Conservation (phyloP, 35 echinoderm and acorn worm genomes). For the Holothuria glaberrima region DNA sequence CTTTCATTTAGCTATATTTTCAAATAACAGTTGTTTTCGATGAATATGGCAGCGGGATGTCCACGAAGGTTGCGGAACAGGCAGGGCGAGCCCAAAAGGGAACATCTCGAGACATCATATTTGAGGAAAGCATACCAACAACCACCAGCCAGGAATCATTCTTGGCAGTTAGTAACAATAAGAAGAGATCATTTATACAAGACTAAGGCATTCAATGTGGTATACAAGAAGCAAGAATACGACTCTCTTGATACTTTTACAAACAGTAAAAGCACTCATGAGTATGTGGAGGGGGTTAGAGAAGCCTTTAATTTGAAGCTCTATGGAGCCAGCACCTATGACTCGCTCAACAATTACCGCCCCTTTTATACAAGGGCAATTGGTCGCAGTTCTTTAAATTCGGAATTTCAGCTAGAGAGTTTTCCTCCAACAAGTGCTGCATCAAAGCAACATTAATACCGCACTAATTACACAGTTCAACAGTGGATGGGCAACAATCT, state of each 20-base stretch:
- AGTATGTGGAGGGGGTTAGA: no score
- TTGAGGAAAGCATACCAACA: not conserved
- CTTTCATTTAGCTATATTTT: no score
- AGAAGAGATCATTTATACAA: no score
- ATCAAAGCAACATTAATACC: slow-evolving; percentile 6
- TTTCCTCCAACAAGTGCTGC: not conserved
- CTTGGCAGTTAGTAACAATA: no score
- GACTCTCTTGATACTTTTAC: no score
- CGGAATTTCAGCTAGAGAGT: slow-evolving; percentile 12
- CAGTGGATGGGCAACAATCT: slow-evolving; percentile 14
- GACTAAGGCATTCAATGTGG: no score
- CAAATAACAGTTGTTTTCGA: slow-evolving; percentile 25
- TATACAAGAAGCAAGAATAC: no score
- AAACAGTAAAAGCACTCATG: no score
- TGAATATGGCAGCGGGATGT: slow-evolving; percentile 13
- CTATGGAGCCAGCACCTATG: not conserved
- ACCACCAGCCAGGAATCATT: no score
- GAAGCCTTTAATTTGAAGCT: no score
- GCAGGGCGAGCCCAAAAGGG: not conserved
- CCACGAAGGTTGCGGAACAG: slow-evolving; percentile 17
- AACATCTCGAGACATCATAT: slow-evolving; percentile 14
- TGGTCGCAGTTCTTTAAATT: no score
- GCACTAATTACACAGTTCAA: no score
- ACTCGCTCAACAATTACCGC: slow-evolving; percentile 2
- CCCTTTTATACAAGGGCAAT: not conserved